Percentiles rank a stretch among this genome's conserved stretches.
phyloP scores from a whole-genome alignment of 2,113 vertebrate species.

The Lophochroa leadbeateri region DNA sequence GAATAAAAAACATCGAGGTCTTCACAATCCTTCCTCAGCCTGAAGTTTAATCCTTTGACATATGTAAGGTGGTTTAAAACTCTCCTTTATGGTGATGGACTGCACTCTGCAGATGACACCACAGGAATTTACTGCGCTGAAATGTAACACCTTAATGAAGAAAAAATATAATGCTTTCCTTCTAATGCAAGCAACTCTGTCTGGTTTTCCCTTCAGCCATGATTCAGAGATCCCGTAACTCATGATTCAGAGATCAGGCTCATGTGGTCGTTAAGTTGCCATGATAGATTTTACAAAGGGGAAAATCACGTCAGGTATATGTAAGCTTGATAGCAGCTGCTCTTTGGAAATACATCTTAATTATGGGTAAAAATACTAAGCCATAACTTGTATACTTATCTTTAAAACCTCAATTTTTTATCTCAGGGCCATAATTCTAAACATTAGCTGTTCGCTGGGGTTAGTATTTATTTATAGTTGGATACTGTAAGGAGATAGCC shows the following conservation, averaged over 20 bases:
- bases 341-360: conserved; percentile 53
- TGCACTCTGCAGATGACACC: neutral
- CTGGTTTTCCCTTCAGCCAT: conserved; percentile 22
- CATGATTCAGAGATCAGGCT: conserved; percentile 4
- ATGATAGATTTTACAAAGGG: conserved; percentile 26
- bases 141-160: conserved; percentile 1
- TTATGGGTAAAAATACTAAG: conserved; percentile 53
- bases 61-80: conserved; percentile 4
- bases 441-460: conserved; percentile 8
- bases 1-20: neutral
- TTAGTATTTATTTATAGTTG: conserved; percentile 36
- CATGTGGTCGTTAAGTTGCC: conserved; percentile 2
- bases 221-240: neutral
- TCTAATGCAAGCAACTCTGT: conserved; percentile 1
- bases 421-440: neutral
- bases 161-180: neutral
- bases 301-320: conserved; percentile 4
- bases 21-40: neutral
- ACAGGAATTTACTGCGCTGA: neutral
- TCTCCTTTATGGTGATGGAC: conserved; percentile 41
- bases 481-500: neutral
- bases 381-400: conserved; percentile 2
- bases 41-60: neutral
- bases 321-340: neutral
- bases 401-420: neutral